A percentile compares a stretch with the other conserved stretches of the same genome.
Evolutionary conservation across 2,113 vertebrate species (phyloP).

Genomic region (Balaeniceps rex): DNA sequence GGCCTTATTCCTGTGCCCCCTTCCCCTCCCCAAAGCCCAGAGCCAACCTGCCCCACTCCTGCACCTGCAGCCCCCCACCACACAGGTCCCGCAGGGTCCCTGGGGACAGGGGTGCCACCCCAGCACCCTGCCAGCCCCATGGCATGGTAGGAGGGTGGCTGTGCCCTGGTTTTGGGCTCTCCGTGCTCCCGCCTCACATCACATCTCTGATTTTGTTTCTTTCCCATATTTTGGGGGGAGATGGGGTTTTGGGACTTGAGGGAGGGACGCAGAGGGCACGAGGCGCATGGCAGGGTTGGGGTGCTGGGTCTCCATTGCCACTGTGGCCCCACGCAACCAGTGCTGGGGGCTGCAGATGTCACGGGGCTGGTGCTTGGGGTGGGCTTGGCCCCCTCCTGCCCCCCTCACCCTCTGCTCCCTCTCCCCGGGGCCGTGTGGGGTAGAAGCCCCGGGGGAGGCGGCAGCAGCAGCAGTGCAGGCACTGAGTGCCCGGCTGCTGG

Average conservation of each 20-base stretch:
- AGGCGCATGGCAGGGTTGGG: accelerated
- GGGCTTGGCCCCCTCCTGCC: neutral
- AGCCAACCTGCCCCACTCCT: neutral
- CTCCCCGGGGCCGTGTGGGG: neutral
- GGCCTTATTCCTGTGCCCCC: neutral
- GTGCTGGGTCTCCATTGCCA: neutral
- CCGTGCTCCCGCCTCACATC: accelerated
- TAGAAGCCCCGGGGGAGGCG: neutral
- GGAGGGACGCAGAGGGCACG: accelerated
- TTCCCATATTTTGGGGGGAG: neutral
- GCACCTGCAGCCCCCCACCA: accelerated
- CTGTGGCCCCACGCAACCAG: accelerated
- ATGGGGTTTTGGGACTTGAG: neutral
- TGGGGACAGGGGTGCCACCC: neutral
- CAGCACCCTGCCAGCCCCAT: neutral
- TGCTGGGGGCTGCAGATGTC: no score
- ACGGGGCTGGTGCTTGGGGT: accelerated
- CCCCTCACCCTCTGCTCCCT: neutral
- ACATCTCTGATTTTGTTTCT: neutral
- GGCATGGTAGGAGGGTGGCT: accelerated
- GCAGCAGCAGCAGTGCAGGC: neutral
- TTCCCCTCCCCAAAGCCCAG: neutral
- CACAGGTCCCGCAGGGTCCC: neutral
- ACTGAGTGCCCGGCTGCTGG: conserved; percentile 78
- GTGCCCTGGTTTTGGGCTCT: neutral